phyloP scores from a whole-genome alignment of 2,797 vertebrate species.

The Poecilia wingei region DNA sequence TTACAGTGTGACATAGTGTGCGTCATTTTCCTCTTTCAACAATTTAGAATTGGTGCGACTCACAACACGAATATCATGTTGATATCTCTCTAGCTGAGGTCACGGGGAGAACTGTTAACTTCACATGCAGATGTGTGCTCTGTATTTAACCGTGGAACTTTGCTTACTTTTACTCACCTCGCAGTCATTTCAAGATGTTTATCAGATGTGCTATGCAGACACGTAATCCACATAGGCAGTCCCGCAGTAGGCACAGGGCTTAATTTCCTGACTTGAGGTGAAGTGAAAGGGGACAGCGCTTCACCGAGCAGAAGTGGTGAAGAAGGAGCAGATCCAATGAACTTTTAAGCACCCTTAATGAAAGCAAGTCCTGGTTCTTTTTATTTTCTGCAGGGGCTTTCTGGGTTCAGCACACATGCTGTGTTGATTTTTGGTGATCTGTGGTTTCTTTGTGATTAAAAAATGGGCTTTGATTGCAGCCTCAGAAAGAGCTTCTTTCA shows the following conservation, averaged over 20 bases:
- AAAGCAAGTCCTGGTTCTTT: conserved; percentile 56
- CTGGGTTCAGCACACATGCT: conserved; percentile 39
- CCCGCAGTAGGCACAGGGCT: conserved; percentile 26
- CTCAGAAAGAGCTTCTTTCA: conserved; percentile 15
- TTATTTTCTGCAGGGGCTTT: conserved; percentile 26
- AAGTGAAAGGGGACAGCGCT: conserved; percentile 39
- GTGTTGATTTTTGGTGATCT: conserved; percentile 42
- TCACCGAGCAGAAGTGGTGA: conserved; percentile 33
- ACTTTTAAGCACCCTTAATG: conserved; percentile 70
- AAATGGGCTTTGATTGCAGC: conserved; percentile 36
- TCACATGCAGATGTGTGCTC: conserved; percentile 27
- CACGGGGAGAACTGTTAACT: conserved; percentile 5
- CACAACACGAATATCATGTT: conserved; percentile 3
- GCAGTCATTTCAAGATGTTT: conserved; percentile 41
- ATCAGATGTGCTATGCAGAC: conserved; percentile 27
- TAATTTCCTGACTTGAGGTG: conserved; percentile 65
- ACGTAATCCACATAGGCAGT: conserved; percentile 1
- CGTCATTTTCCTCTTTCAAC: conserved; percentile 13
- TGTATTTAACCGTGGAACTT: conserved; percentile 7
- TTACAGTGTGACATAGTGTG: conserved; percentile 18
- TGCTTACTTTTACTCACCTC: conserved; percentile 32
- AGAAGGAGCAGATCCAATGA: conserved; percentile 49
- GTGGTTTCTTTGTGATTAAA: conserved; percentile 40
- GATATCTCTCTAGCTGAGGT: conserved; percentile 21
- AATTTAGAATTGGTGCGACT: conserved; percentile 13